A percentile compares a stretch with the other conserved stretches of the same genome.
These are phyloP conservation scores for Artemia sinica DNA, from an alignment of 2,888 invertebrate species.

Conservation along the genomic window DNA sequence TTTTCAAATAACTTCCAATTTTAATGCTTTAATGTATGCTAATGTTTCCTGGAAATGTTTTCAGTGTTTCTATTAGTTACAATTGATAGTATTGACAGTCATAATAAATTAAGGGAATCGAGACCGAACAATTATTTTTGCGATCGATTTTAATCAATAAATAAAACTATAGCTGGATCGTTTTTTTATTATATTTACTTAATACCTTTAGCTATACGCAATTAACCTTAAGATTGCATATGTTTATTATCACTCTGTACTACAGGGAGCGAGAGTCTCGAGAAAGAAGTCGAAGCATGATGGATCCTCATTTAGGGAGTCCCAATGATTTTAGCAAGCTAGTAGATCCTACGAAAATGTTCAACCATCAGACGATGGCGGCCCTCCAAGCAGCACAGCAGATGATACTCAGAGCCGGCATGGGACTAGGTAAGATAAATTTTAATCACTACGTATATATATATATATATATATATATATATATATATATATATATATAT, in stretches of 20 bases:
- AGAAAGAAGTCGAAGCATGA: conserved; percentile 9
- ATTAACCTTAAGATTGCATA: too few relatives aligned
- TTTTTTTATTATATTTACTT: too few relatives aligned
- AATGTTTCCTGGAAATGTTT: background rate
- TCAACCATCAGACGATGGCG: conserved; percentile 23
- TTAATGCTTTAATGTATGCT: background rate
- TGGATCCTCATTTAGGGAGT: background rate
- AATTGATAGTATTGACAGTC: too few relatives aligned
- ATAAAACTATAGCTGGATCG: too few relatives aligned
- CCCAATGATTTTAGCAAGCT: conserved; percentile 25
- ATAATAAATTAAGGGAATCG: too few relatives aligned
- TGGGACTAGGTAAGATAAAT: conserved; percentile 16
- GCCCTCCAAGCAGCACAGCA: conserved; percentile 24
- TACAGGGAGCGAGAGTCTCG: conserved; percentile 21
- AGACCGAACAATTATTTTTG: too few relatives aligned
- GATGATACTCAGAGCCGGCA: conserved; percentile 22
- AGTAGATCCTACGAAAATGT: conserved; percentile 23
- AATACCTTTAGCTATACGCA: too few relatives aligned
- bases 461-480: too few relatives aligned
- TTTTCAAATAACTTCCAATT: background rate
- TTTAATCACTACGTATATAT: too few relatives aligned
- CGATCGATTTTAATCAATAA: too few relatives aligned
- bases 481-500: too few relatives aligned
- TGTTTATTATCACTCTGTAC: background rate
- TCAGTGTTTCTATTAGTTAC: too few relatives aligned